These are phyloP conservation scores for Lates japonicus DNA, from an alignment of 2,797 vertebrate genomes.

Conservation along the genomic window DNA sequence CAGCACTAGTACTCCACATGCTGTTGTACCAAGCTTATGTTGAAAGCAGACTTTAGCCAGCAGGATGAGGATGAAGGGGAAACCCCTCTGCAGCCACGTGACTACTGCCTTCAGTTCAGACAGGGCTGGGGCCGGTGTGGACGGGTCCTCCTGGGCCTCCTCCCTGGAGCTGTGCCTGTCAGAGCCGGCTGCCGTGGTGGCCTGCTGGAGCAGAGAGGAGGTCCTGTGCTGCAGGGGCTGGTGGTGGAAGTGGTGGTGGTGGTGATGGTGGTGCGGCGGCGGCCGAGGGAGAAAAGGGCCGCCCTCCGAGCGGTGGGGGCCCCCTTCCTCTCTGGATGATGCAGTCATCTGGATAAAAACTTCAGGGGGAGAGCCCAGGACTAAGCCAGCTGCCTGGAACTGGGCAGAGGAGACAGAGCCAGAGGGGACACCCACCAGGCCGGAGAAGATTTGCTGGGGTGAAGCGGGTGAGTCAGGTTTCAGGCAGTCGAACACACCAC, in stretches of 20 bases:
- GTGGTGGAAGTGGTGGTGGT: slow-evolving; percentile 90
- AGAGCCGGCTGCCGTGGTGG: slow-evolving; percentile 79
- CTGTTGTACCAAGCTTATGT: slow-evolving; percentile 92
- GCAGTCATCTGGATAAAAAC: slow-evolving; percentile 96
- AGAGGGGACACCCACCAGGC: slow-evolving; percentile 91
- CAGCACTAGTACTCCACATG: neutral
- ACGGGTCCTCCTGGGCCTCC: slow-evolving; percentile 88
- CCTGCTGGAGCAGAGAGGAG: slow-evolving; percentile 92
- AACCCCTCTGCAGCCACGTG: slow-evolving; percentile 96
- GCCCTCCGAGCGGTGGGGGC: slow-evolving; percentile 85
- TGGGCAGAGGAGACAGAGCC: slow-evolving; percentile 88
- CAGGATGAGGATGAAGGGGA: slow-evolving; percentile 97
- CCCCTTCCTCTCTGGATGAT: slow-evolving; percentile 89
- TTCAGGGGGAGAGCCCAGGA: slow-evolving; percentile 92
- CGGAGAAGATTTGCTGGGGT: slow-evolving; percentile 94
- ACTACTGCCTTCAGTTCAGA: slow-evolving; percentile 94
- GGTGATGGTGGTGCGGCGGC: slow-evolving; percentile 87
- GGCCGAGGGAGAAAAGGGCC: slow-evolving; percentile 85
- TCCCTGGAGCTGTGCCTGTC: slow-evolving; percentile 91
- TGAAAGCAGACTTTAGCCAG: slow-evolving; percentile 98
- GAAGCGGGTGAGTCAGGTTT: slow-evolving; percentile 90
- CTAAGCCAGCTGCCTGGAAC: slow-evolving; percentile 92
- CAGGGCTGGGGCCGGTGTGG: slow-evolving; percentile 93
- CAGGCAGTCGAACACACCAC: slow-evolving; percentile 94
- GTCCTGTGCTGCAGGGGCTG: slow-evolving; percentile 90